These are phyloP conservation scores for Drosophila pruinosa DNA, from an alignment of 1,140 invertebrate species.

Conservation along the genomic window DNA sequence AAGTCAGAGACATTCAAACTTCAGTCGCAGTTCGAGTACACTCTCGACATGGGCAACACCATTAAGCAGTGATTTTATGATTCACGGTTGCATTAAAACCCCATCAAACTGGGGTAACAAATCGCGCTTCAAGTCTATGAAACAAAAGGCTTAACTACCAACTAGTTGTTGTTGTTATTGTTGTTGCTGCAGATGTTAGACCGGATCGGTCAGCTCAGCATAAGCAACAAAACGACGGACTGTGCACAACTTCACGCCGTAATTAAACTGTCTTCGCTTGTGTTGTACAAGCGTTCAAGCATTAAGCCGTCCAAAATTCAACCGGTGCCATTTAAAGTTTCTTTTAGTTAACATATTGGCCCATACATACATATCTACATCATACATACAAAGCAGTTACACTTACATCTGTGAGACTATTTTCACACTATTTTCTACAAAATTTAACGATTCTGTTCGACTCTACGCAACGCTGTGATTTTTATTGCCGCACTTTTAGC, in stretches of 20 bases:
- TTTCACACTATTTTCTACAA: slow-evolving; percentile 79
- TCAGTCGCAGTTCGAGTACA: slow-evolving; percentile 4
- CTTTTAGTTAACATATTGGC: slow-evolving; percentile 58
- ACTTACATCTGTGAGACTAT: slow-evolving; percentile 26
- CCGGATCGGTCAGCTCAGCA: neutral
- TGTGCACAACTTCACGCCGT: slow-evolving; percentile 76
- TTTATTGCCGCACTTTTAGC: slow-evolving; percentile 75
- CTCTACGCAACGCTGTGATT: slow-evolving; percentile 49
- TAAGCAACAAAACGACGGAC: slow-evolving; percentile 48
- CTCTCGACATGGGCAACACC: slow-evolving; percentile 46
- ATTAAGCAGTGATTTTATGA: slow-evolving; percentile 70
- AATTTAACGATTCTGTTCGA: slow-evolving; percentile 76
- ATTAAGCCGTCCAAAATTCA: slow-evolving; percentile 75
- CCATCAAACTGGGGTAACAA: slow-evolving; percentile 54
- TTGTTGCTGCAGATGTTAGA: slow-evolving; percentile 1
- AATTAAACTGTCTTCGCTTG: slow-evolving; percentile 78
- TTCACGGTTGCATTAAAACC: slow-evolving; percentile 77
- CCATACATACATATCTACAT: neutral
- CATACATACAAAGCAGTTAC: neutral
- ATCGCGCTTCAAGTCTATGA: slow-evolving; percentile 33
- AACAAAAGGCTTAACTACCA: slow-evolving; percentile 26
- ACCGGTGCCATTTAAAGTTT: slow-evolving; percentile 73
- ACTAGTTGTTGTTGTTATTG: neutral
- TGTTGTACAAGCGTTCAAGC: slow-evolving; percentile 66
- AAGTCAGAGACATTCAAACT: neutral